Base-by-base conservation (phyloP, 2,113 vertebrate species). In the Mobula birostris region DNA sequence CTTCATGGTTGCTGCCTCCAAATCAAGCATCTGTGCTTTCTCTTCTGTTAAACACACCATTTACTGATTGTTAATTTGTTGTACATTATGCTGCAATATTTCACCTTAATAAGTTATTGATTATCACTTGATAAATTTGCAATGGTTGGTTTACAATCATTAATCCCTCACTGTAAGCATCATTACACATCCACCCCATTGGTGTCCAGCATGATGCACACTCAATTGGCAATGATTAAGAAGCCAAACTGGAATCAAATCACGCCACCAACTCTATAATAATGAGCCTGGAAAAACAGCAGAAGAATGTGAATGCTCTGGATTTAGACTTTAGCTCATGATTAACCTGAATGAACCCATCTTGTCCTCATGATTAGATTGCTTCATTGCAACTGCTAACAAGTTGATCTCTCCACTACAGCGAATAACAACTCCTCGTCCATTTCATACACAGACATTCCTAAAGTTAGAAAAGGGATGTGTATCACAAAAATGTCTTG, bases 1-100 rank as follows among this genome's bases (percentile, higher is more conserved):
- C 27, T 87, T 87, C 29, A 77, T 8, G 29, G 29, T 29, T 12
- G 40, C 8, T 87, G 56, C 56, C 27, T 61, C 24, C 11, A 87
- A 15, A 87, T 87, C 56, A 61, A 61, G 58, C 83, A 61, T 87
- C 83, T 61, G 56, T 61, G 83, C 83, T 61, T 61, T 87, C 83
- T 87, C 58, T 61, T 29, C 24, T 61, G 56, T 87, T 87, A 87
- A 61, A 87, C 83, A 87, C 56, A 61, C 56, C 27, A 12, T n/a
- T 87, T 87, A 87, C 83, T 87, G 83, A 87, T 87, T 87, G 83
- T 87, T 63, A 61, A 87, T 61, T 87, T 87, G 83, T 87, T 29
- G 56, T 87, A n/a, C 83, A 29, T 87, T 87, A 87, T 87, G 56
- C 83, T 63, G 83, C 11, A 58, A 87, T 87, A 87, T 87, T 87